Conservation (phyloP, 2,797 vertebrate genomes). For the Sebastes wilsoni region DNA sequence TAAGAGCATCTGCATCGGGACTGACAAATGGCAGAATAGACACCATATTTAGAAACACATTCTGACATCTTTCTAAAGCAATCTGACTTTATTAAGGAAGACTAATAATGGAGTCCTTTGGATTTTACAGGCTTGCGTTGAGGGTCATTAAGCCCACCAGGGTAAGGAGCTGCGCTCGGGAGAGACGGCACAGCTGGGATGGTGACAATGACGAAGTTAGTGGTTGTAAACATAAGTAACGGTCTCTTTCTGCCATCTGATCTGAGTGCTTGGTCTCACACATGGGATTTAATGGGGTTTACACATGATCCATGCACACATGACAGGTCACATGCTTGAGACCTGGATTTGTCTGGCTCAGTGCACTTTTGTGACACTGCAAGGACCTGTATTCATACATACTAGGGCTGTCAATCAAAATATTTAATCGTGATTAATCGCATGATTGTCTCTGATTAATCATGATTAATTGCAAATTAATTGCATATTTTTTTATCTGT, state of each 20-base stretch:
- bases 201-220: constrained; percentile 67
- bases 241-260: constrained; percentile 50
- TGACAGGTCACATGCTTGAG: constrained; percentile 58
- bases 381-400: constrained; percentile 9
- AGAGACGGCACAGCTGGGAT: constrained; percentile 56
- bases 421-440: too few species aligned
- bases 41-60: constrained; percentile 38
- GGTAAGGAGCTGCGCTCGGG: constrained; percentile 35
- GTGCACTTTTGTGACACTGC: constrained; percentile 28
- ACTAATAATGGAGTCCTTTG: constrained; percentile 62
- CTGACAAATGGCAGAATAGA: constrained; percentile 37
- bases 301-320: constrained; percentile 30
- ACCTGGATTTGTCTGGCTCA: constrained; percentile 40
- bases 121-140: constrained; percentile 45
- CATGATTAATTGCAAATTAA: too few species aligned
- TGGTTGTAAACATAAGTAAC: constrained; percentile 58
- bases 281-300: constrained; percentile 44
- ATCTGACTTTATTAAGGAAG: constrained; percentile 68
- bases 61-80: constrained; percentile 48
- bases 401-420: not conserved
- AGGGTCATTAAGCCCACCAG: constrained; percentile 69
- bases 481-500: too few species aligned
- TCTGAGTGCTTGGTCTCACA: constrained; percentile 48
- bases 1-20: constrained; percentile 56
- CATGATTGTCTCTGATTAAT: too few species aligned